Evolutionary conservation across 53 echinoderm and acorn worm genomes (phyloP).

Genomic region (Luidia sarsii): DNA sequence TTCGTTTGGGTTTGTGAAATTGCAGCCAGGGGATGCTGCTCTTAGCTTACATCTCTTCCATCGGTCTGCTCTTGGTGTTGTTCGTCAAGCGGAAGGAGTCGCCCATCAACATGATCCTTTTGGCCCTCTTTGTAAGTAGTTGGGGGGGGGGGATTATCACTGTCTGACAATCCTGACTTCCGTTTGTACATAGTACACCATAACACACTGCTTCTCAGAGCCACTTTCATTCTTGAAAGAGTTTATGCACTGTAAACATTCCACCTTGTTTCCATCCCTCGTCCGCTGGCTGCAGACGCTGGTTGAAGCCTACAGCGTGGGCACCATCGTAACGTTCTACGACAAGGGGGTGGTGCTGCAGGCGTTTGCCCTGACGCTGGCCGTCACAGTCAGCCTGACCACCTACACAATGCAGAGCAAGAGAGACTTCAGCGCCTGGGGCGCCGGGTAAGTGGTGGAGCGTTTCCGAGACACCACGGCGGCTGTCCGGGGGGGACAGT

Average conservation of each 20-base stretch:
- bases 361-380: slow-evolving; percentile 81
- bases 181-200: too few species aligned
- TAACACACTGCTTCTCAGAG: too few species aligned
- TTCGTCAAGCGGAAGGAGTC: slow-evolving; percentile 85
- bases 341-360: slow-evolving; percentile 85
- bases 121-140: slow-evolving; percentile 85
- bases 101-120: slow-evolving; percentile 86
- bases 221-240: too few species aligned
- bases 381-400: slow-evolving; percentile 72
- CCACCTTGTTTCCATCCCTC: background rate
- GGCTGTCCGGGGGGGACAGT: too few species aligned
- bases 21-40: slow-evolving; percentile 84
- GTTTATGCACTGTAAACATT: background rate
- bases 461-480: too few species aligned
- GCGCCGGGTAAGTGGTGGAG: slow-evolving; percentile 95
- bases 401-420: slow-evolving; percentile 88
- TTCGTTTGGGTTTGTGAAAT: slow-evolving; percentile 19
- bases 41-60: slow-evolving; percentile 74
- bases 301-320: slow-evolving; percentile 84
- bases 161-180: too few species aligned
- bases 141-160: too few species aligned
- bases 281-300: slow-evolving; percentile 64
- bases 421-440: slow-evolving; percentile 95
- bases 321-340: slow-evolving; percentile 96
- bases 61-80: slow-evolving; percentile 79